Base-by-base conservation (phyloP, 2,888 invertebrate species). In the Choristoneura rosaceana region DNA sequence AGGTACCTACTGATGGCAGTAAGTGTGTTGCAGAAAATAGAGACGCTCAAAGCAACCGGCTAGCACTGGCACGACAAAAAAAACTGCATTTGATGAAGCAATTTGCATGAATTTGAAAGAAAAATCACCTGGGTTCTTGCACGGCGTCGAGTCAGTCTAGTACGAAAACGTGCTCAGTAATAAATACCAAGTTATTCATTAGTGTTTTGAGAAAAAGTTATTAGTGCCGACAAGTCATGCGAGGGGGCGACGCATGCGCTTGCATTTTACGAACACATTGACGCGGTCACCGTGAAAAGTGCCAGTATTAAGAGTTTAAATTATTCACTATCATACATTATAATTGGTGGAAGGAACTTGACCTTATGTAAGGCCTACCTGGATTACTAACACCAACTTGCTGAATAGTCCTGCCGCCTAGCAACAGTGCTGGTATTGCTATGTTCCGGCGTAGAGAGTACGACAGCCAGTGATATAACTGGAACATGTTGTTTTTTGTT, bases 171-270 rank as follows among this genome's bases (percentile, higher is more conserved):
- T 93, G 93, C 90, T 82, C 84, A 81, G 93, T 89, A 93, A 93
- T 93, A 93, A 89, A 87, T 82, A 85, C 89, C 12, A 85, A 87
- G 87, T 87, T 91, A 92, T 92, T 93, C 93, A 93, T 93, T 93
- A 92, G 90, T 89, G 90, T 92, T 91, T 91, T 88, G 85, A 91
- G 91, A 91, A 93, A 90, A 92, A 90, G 88, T 88, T 89, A 89
- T 91, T 91, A 91, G 86, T 84, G 88, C 82, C 82, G 86, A 80
- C 84, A 85, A 88, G 87, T 85, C 88, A 87, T 86, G 88, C 85
- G 79, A 82, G 79, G 12, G 43, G 81, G 77, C 4, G 17, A 88
- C 87, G 88, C 92, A 88, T 92, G 93, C 86, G 87, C 83, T 82
- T 87, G 92, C 93, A 91, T 92, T 88, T 88, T 83, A 77, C 80